Percentiles rank a stretch among this genome's conserved stretches.
These are phyloP conservation scores for Tetramorium alpestre DNA, from an alignment of 1,140 invertebrate genomes.

Conservation along the genomic window DNA sequence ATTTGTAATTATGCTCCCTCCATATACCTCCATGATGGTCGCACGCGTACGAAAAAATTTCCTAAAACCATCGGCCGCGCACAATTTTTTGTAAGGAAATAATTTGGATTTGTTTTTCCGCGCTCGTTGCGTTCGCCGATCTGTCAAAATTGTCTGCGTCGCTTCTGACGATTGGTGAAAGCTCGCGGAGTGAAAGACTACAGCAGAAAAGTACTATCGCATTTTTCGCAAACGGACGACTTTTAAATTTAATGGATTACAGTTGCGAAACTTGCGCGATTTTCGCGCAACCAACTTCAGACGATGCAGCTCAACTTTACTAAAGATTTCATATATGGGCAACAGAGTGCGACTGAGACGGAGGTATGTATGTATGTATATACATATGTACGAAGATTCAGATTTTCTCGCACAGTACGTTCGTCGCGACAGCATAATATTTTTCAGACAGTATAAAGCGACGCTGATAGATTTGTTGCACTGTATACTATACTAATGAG, in stretches of 20 bases:
- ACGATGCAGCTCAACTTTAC: conserved; percentile 74
- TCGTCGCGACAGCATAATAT: conserved; percentile 65
- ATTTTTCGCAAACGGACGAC: too few species aligned
- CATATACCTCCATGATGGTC: too few species aligned
- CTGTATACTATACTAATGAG: not conserved
- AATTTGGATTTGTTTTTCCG: too few species aligned
- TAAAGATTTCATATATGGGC: conserved; percentile 83
- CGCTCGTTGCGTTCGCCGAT: too few species aligned
- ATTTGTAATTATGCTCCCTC: too few species aligned
- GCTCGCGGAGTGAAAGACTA: too few species aligned
- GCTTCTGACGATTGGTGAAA: too few species aligned
- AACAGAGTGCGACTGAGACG: conserved; percentile 75
- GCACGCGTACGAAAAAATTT: too few species aligned
- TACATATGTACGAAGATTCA: conserved; percentile 42
- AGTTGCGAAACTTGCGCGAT: not conserved
- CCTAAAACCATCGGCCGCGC: too few species aligned
- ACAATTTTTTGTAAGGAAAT: too few species aligned
- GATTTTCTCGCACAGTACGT: conserved; percentile 64
- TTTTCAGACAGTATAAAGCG: conserved; percentile 38
- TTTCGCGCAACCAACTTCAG: conserved; percentile 72
- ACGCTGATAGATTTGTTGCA: not conserved
- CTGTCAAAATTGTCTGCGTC: not conserved
- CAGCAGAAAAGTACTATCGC: not conserved
- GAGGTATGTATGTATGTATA: too few species aligned
- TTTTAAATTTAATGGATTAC: not conserved